Evolutionary conservation across 2,888 invertebrate species (phyloP), one percentile per base, ranked within the genome.

Genomic region (Priocnemis perturbator): DNA sequence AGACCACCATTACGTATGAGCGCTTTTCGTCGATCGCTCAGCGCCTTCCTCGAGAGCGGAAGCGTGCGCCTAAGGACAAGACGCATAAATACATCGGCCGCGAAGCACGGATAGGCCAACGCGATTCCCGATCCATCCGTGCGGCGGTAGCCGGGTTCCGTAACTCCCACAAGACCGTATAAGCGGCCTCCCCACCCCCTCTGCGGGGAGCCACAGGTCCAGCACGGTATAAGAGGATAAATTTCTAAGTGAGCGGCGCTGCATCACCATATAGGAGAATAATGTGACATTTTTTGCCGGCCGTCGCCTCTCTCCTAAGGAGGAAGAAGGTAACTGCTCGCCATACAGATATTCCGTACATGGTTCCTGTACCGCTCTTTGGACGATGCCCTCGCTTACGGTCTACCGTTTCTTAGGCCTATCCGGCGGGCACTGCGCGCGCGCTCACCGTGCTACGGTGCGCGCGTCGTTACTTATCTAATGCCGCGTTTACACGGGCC

Each of bases 211-310:
- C 37, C 37, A 37, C 7, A 37, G 37, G 23, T 26, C 26, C 55
- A 23, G 11, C 56, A 50, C 66, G 67, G 63, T 69, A 71, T 61
- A 61, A 63, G 77, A 73, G 82, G 82, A 82, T 82, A 77, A 84
- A 84, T 85, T 84, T 83, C 82, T 77, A 84, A 83, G 83, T 82
- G 81, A 85, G 79, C 82, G 80, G 84, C 78, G 77, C 82, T 76
- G 82, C 81, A 86, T 86, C 84, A 84, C 86, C 86, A 86, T 87
- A 86, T 87, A 85, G 81, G 86, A 86, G 85, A 86, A 87, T 87
- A 86, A 86, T 86, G 84, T 83, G 83, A 83, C 84, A 85, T 86
- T 85, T 86, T 58, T 81, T 84, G 76, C 78, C 71, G 74, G 64
- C 76, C 62, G 67, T 64, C 57, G 55, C 69, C 71, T 63, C 81